Percentiles rank a stretch among this genome's conserved stretches.
These are phyloP conservation scores for Electrophaes corylata DNA, from an alignment of 2,888 invertebrate species.

Conservation along the genomic window DNA sequence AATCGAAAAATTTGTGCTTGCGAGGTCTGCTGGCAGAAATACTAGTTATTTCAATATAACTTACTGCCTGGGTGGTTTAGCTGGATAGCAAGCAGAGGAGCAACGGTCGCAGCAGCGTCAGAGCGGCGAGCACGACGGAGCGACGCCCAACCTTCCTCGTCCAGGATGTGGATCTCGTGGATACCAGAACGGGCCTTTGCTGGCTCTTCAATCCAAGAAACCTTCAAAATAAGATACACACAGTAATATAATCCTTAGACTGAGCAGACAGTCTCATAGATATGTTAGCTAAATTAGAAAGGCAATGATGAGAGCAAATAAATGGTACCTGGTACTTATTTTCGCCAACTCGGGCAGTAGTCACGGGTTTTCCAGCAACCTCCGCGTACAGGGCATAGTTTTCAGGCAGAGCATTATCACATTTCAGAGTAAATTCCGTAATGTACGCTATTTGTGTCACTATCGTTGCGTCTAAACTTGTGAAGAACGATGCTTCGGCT, in stretches of 20 bases:
- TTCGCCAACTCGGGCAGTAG: conserved; percentile 91
- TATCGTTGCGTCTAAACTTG: conserved; percentile 96
- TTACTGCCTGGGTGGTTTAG: conserved; percentile 82
- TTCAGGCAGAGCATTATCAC: conserved; percentile 86
- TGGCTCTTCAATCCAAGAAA: conserved; percentile 97
- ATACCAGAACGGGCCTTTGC: conserved; percentile 92
- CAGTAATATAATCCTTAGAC: no score
- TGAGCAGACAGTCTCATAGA: no score
- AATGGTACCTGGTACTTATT: conserved; percentile 95
- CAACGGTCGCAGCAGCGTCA: conserved; percentile 87
- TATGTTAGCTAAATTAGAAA: no score
- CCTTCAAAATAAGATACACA: conserved; percentile 79
- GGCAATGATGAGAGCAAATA: no score
- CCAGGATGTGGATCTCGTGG: conserved; percentile 91
- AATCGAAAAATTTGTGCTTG: no score
- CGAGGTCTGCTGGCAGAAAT: no score
- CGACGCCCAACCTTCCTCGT: conserved; percentile 96
- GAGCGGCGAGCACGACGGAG: conserved; percentile 92
- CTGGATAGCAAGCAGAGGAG: conserved; percentile 88
- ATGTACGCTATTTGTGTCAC: conserved; percentile 96
- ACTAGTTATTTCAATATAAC: conserved; percentile 47
- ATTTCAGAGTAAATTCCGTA: conserved; percentile 94
- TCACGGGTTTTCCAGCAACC: conserved; percentile 92
- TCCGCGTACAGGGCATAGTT: conserved; percentile 94
- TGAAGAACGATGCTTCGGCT: conserved; percentile 92